Conservation (phyloP, 2,888 invertebrate species). For the Ormyrus labotus region DNA sequence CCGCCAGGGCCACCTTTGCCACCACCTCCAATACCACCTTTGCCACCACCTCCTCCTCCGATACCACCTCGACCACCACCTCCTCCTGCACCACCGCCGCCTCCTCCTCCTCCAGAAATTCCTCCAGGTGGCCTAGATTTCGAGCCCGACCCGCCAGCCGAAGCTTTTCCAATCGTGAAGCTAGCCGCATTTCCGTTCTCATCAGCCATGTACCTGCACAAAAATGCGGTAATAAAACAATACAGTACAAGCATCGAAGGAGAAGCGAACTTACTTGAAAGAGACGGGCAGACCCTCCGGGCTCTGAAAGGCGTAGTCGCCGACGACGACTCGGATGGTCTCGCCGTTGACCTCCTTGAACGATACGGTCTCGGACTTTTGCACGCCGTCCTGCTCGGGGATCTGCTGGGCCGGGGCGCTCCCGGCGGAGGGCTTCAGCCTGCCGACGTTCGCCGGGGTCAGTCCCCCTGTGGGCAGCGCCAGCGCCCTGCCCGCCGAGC, state of each 20-base stretch:
- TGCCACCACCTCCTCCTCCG: conserved; percentile 42
- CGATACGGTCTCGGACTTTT: conserved; percentile 66
- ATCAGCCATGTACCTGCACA: conserved; percentile 69
- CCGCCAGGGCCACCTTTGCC: conserved; percentile 35
- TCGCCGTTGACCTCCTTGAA: conserved; percentile 69
- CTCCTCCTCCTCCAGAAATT: conserved; percentile 44
- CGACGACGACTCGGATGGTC: conserved; percentile 68
- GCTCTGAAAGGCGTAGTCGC: conserved; percentile 69
- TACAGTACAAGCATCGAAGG: too few species aligned
- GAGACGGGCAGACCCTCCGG: conserved; percentile 73
- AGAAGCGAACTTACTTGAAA: conserved; percentile 65
- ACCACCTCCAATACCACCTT: conserved; percentile 37
- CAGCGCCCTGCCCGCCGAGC: conserved; percentile 68
- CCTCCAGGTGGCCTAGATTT: conserved; percentile 1
- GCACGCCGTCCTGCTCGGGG: conserved; percentile 63
- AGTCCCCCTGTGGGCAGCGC: conserved; percentile 62
- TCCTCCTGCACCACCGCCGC: conserved; percentile 39
- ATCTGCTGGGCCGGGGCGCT: conserved; percentile 23
- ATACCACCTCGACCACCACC: conserved; percentile 24
- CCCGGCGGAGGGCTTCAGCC: conserved; percentile 32
- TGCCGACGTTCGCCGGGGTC: conserved; percentile 47
- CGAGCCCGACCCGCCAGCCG: conserved; percentile 30
- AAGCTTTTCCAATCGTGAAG: conserved; percentile 69
- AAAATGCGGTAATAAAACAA: too few species aligned
- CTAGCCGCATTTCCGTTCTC: conserved; percentile 73